phyloP scores from a whole-genome alignment of 2,797 vertebrate genomes.

The Scolopax bukidnonensis region DNA sequence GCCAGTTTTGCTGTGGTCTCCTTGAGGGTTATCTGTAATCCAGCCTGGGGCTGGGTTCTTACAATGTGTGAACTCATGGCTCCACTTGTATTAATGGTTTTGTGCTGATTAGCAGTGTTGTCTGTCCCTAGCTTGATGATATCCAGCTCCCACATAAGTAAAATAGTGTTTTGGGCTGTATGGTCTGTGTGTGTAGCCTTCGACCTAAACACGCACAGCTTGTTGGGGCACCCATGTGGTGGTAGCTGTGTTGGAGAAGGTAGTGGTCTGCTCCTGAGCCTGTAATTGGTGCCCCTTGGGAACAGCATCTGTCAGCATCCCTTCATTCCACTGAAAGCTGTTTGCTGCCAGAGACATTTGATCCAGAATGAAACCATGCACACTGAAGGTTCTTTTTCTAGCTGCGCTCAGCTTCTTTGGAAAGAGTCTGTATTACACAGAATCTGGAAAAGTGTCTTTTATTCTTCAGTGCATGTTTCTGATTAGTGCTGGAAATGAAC shows the following conservation, averaged over 20 bases:
- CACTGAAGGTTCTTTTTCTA: not conserved
- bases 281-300: not conserved
- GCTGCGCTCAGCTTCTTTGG: constrained; percentile 52
- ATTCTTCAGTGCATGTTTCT: constrained; percentile 55
- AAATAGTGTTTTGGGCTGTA: not conserved
- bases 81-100: not conserved
- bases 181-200: not conserved
- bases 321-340: not conserved
- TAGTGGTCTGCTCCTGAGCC: not conserved
- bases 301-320: not conserved
- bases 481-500: constrained; percentile 64
- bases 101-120: not conserved
- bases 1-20: not conserved
- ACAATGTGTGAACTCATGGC: not conserved
- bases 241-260: not conserved
- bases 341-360: constrained; percentile 1
- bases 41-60: not conserved
- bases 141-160: not conserved
- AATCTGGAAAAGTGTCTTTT: constrained; percentile 32
- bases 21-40: not conserved
- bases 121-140: not conserved
- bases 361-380: constrained; percentile 13
- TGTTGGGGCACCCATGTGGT: not conserved
- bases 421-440: constrained; percentile 15
- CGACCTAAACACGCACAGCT: not conserved